Evolutionary conservation across 2,113 vertebrate species (phyloP), one percentile per base, ranked within the genome.

Genomic region (Lipotes vexillifer): DNA sequence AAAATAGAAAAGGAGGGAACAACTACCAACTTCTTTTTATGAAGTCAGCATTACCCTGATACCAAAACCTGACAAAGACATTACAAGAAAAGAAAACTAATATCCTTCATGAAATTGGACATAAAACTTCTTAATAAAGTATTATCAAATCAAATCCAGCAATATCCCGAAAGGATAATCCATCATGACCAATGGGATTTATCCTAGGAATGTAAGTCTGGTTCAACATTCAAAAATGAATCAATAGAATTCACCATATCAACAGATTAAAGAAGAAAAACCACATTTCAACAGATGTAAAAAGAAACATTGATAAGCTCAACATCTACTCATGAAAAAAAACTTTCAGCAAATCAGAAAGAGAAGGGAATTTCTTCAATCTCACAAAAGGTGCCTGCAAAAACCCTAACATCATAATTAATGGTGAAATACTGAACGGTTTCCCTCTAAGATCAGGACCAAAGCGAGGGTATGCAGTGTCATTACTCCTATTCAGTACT

Each of bases 401-500:
- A 52, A 77, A 14, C 1, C 29, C 29, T 31, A 44, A 25, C 7
- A 3, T n/a, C 6, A 0, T 23, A 18, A 63, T 31, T 14, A 17
- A 23, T 49, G 20, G 25, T 77, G n/a, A 44, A 72, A 71, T 21
- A 18, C 8, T 41, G 21, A 78, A 15, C 21, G 7, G 21, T 38
- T 57, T 57, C 20, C 41, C 38, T 66, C 20, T 13, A 55, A 69
- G 57, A 27, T 31, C 23, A 36, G 55, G 46, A 46, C 41, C 27
- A 4, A 61, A 71, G 33, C 4, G 15, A 77, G 27, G 69, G 1
- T 7, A 3, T 3, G 6, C 21, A 13, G 44, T 3, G 9, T 13
- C 13, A 0, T 29, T 6, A 2, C 3, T 29, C 41, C 41, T 7
- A 0, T 0, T 25, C 14, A 31, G 2, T 2, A 0, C 55, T 14